Base-by-base conservation (phyloP, 2,113 vertebrate genomes). In the Sinocyclocheilus anophthalmus region DNA sequence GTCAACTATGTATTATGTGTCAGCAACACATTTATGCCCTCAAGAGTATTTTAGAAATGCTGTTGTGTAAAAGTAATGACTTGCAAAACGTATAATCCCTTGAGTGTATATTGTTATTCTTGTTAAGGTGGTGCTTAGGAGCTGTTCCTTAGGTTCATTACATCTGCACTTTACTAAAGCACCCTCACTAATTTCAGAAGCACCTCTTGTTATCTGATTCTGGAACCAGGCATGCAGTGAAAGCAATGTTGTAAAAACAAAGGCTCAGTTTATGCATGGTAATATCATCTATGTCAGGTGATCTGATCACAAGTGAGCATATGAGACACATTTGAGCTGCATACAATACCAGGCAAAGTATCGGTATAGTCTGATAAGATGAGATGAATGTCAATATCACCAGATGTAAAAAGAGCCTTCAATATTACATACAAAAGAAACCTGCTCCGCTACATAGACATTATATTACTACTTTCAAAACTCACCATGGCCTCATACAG, bases 401-500 rank as follows among this genome's bases (percentile, higher is more conserved):
- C 67, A 70, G 2, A 70, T 39, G 18, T 37, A 70, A 39, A 70
- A 33, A 37, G 8, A 20, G 33, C 30, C 8, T 39, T 39, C 37
- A 16, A 70, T 9, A 37, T 70, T 22, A n/a, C 37, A n/a, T 12
- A 42, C 9, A 73, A 22, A 72, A 5, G 37, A 0, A 45, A 4
- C 39, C 7, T 42, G 39, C 39, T 42, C 42, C 0, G 42, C 42
- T 42, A 8, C 42, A 42, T 42, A 42, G 42, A 70, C 16, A 70
- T 18, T 11, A 5, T 65, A 11, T 55, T 22, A 79, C 30, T 55
- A 80, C 9, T 55, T 83, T 30, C 18, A 20, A 55, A 13, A 26
- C 13, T 93, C 92, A 99, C 98, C 96, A 98, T 95, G 0, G 97
- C 96, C 90, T 98, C 96, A 69, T 96, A 97, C 0, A 99, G 94